Percentiles rank a stretch among this genome's conserved stretches.
Conservation (phyloP, 2,888 invertebrate species). For the Trachelus iudaicus region DNA sequence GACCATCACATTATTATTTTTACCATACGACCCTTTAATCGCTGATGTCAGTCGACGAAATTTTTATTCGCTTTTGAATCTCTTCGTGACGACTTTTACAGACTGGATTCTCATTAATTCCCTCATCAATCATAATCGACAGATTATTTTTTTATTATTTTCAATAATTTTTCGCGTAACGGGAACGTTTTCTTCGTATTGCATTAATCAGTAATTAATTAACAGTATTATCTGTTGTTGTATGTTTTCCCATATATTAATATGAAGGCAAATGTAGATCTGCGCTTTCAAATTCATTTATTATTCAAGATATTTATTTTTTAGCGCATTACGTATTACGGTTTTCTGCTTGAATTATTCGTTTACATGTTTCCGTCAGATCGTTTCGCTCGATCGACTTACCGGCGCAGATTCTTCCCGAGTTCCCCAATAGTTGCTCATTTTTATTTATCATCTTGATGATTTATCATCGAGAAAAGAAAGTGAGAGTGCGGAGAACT, state of each 20-base stretch:
- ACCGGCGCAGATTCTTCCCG: not conserved
- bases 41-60: not conserved
- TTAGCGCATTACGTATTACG: not conserved
- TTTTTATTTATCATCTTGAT: not conserved
- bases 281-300: not conserved
- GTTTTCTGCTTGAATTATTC: not conserved
- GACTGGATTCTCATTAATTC: not conserved
- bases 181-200: not conserved
- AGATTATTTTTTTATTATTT: not conserved
- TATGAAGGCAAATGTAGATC: not conserved
- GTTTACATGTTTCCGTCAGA: not conserved
- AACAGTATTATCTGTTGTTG: not conserved
- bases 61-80: not conserved
- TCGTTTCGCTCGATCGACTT: not conserved
- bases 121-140: not conserved
- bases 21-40: not conserved
- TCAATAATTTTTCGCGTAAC: not conserved
- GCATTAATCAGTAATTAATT: not conserved
- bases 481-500: slow-evolving; percentile 30
- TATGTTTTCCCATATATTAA: not conserved
- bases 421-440: not conserved
- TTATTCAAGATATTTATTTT: not conserved
- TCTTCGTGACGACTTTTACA: not conserved
- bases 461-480: slow-evolving; percentile 4
- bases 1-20: not conserved